Evolutionary conservation across 1,140 invertebrate species (phyloP).

Genomic region (Frieseomelitta varia): DNA sequence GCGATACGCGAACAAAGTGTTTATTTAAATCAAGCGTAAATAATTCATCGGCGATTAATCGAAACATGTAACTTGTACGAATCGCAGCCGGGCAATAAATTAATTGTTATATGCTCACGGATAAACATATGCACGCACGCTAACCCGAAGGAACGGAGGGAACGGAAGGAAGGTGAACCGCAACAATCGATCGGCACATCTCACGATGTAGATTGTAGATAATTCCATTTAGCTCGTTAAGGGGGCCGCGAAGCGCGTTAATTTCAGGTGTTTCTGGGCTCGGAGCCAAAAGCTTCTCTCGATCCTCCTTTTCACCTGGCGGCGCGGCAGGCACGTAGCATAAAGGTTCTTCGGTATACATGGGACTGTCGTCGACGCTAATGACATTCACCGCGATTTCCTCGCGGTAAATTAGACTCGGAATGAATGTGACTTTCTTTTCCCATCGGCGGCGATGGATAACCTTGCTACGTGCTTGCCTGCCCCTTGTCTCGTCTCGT

Average conservation of each 20-base stretch:
- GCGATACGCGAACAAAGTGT: background rate
- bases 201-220: slow-evolving; percentile 29
- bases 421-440: slow-evolving; percentile 70
- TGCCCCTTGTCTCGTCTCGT: background rate
- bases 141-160: background rate
- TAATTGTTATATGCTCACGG: background rate
- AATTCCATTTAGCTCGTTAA: slow-evolving; percentile 68
- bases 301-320: slow-evolving; percentile 42
- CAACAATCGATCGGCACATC: slow-evolving; percentile 55
- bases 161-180: background rate
- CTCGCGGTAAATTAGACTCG: slow-evolving; percentile 64
- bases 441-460: slow-evolving; percentile 19
- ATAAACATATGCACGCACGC: no score
- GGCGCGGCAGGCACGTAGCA: slow-evolving; percentile 52
- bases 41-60: background rate
- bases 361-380: slow-evolving; percentile 35
- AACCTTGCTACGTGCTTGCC: slow-evolving; percentile 39
- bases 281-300: slow-evolving; percentile 16
- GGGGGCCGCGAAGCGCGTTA: slow-evolving; percentile 55
- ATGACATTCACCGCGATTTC: slow-evolving; percentile 63
- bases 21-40: background rate
- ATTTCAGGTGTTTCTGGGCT: slow-evolving; percentile 51
- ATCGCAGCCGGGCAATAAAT: slow-evolving; percentile 29
- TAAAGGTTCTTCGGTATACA: slow-evolving; percentile 50
- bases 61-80: background rate